phyloP scores from a whole-genome alignment of 1,140 invertebrate genomes.

The Episyrphus balteatus region DNA sequence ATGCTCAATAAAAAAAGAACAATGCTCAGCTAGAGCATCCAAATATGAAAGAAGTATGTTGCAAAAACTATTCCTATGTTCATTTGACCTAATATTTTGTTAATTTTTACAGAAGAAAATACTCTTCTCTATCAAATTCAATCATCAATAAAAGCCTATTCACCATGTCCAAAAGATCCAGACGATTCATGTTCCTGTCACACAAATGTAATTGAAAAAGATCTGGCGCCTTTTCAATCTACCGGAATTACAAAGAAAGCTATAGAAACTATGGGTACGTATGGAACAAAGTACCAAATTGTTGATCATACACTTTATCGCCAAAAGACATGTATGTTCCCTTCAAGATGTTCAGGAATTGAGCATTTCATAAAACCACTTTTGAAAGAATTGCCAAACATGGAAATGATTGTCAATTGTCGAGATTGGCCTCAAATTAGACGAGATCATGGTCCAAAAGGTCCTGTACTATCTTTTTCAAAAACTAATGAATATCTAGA shows the following conservation, averaged over 20 bases:
- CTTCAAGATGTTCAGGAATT: conserved; percentile 76
- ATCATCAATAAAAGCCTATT: conserved; percentile 9
- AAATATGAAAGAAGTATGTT: too few species aligned
- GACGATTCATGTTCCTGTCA: conserved; percentile 47
- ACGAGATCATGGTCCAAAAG: conserved; percentile 19
- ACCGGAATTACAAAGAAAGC: conserved; percentile 52
- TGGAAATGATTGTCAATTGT: conserved; percentile 82
- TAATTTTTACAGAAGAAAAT: too few species aligned
- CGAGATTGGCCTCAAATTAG: conserved; percentile 81
- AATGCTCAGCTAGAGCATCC: too few species aligned
- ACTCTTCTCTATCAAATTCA: conserved; percentile 27
- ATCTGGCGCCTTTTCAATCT: conserved; percentile 55
- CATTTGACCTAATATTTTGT: too few species aligned
- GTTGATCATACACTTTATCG: conserved; percentile 64
- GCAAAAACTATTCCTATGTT: too few species aligned
- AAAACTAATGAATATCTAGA: conserved; percentile 80
- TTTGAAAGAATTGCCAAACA: conserved; percentile 61
- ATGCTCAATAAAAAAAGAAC: too few species aligned
- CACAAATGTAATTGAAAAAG: conserved; percentile 49
- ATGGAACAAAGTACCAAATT: conserved; percentile 63
- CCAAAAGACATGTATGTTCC: conserved; percentile 80
- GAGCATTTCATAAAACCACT: conserved; percentile 79
- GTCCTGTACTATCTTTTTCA: conserved; percentile 90
- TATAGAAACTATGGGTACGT: conserved; percentile 51
- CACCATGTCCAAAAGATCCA: conserved; percentile 12